Evolutionary conservation across 2,797 vertebrate species (phyloP), one percentile per base, ranked within the genome.

Genomic region (Argya squamiceps): DNA sequence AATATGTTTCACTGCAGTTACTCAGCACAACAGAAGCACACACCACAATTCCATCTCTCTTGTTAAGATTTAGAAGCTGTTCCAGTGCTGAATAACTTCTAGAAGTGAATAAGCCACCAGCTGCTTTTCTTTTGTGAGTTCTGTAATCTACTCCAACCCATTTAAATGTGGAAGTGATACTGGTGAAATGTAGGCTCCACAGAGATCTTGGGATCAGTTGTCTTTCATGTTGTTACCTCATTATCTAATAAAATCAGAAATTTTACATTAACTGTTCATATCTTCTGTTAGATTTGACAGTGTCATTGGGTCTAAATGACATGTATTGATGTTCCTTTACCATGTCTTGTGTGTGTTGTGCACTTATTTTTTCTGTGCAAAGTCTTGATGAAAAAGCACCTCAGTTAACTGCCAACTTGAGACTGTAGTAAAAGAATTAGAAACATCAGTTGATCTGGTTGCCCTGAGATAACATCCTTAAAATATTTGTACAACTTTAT

Each of bases 1-100:
- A 76, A 27, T 53, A 37, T 58, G 52, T 96, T 95, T 92, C 95
- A 68, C 81, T 96, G 88, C 30, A 68, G 58, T 93, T 94, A 89
- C 56, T 91, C 55, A 76, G 63, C 76, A 93, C 85, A 94, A 87
- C 78, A 94, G 80, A 73, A 90, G 44, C 52, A 94, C 30, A 87
- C 26, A 88, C 76, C 86, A n/a, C 62, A 71, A 78, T 95, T 96
- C 95, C 60, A 77, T 95, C 65, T 32, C 32, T 49, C 26, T 73
- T 7, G 2, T 68, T 96, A 88, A 92, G 92, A 64, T 24, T 88
- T 88, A 71, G 34, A 93, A 83, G 43, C 46, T 81, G 23, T 74
- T 78, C 43, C 37, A n/a, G 11, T 60, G 44, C 37, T 60, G 52
- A 93, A 69, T 65, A 91, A 91, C 11, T 67, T 76, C 24, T 1